phyloP scores from a whole-genome alignment of 2,888 invertebrate species.

The Linnaemya vulpina region DNA sequence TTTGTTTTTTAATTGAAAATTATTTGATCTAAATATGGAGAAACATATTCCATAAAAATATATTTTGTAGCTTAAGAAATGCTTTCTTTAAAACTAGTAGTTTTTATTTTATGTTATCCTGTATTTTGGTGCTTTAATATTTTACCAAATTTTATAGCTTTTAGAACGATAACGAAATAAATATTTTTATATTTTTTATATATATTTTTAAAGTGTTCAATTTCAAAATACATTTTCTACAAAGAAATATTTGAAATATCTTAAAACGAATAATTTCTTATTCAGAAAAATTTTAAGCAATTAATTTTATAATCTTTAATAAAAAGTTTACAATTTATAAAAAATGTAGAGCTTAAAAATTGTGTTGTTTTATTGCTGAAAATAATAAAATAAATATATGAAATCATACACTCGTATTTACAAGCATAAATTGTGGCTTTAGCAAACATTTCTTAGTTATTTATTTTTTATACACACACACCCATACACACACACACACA shows the following conservation, averaged over 20 bases:
- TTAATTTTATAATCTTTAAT: not conserved
- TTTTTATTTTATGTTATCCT: no score
- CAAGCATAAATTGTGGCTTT: conserved; percentile 35
- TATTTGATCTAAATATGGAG: no score
- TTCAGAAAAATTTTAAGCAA: not conserved
- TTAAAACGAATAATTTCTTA: not conserved
- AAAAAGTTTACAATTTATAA: not conserved
- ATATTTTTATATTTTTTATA: not conserved
- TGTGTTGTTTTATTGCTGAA: conserved; percentile 2
- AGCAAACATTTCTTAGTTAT: conserved; percentile 11
- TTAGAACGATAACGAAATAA: not conserved
- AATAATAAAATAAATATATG: conserved; percentile 16
- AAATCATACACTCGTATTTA: conserved; percentile 33
- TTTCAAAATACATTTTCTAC: not conserved
- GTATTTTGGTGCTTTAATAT: no score
- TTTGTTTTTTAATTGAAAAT: no score
- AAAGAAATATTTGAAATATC: not conserved
- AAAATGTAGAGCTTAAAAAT: not conserved
- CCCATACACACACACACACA: no score
- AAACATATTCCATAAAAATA: no score
- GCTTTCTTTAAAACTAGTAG: no score
- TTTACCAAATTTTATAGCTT: no score
- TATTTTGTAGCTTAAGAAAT: no score
- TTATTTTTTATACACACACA: conserved; percentile 16
- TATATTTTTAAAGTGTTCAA: not conserved